Conservation (phyloP, 35 echinoderm and acorn worm species). For the Anneissia japonica region DNA sequence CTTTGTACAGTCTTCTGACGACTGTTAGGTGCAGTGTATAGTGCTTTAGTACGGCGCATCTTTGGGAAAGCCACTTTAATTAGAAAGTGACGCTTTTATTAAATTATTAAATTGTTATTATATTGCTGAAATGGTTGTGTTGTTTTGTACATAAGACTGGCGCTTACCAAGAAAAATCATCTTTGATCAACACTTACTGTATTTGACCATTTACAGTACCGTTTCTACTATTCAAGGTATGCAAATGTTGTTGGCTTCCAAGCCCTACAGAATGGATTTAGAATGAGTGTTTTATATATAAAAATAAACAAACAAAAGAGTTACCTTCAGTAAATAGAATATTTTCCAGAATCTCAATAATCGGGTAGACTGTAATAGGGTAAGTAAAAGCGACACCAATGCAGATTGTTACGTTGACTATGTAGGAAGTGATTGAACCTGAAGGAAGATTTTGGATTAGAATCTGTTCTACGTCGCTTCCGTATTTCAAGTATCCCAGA, state of each 20-base stretch:
- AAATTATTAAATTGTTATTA: too few species aligned
- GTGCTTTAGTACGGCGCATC: too few species aligned
- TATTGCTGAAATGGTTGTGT: too few species aligned
- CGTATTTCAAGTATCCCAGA: slow-evolving; percentile 74
- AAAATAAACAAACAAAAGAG: slow-evolving; percentile 37
- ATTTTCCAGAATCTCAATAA: slow-evolving; percentile 76
- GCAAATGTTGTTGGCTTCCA: not conserved
- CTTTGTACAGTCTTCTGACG: too few species aligned
- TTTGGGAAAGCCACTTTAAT: too few species aligned
- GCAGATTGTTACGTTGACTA: slow-evolving; percentile 46
- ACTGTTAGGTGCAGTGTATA: too few species aligned
- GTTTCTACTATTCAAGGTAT: too few species aligned
- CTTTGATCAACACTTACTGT: too few species aligned
- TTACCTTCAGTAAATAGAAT: slow-evolving; percentile 58
- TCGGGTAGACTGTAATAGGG: slow-evolving; percentile 71
- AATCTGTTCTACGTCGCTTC: slow-evolving; percentile 48
- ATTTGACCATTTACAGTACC: too few species aligned
- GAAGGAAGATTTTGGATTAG: slow-evolving; percentile 66
- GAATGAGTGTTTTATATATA: slow-evolving; percentile 26
- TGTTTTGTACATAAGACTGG: too few species aligned
- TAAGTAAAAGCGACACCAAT: slow-evolving; percentile 78
- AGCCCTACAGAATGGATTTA: not conserved
- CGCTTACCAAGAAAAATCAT: too few species aligned
- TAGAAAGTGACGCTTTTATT: too few species aligned
- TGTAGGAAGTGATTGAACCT: slow-evolving; percentile 10